A percentile compares a stretch with the other conserved stretches of the same genome.
Conservation (phyloP, 2,113 vertebrate genomes). For the Corythornis vintsioides region DNA sequence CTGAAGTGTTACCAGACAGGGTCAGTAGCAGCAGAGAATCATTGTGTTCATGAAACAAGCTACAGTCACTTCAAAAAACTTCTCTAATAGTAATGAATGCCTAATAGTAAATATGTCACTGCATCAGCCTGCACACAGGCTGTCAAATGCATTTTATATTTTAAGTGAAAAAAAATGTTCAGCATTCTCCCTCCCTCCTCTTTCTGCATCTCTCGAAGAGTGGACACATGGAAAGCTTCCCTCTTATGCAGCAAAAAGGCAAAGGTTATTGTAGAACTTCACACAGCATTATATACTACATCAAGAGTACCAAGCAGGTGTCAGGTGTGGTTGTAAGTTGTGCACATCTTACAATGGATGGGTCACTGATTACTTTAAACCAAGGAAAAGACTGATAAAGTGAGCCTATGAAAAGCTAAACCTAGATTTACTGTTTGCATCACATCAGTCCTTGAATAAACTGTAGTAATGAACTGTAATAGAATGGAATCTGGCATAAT, state of each 20-base stretch:
- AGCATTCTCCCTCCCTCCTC: neutral
- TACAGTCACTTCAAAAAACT: slow-evolving; percentile 8
- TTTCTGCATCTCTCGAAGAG: neutral
- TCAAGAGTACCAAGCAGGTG: neutral
- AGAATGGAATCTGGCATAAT: neutral
- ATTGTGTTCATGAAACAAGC: slow-evolving; percentile 11
- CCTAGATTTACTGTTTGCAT: neutral
- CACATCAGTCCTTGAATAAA: neutral
- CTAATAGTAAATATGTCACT: slow-evolving; percentile 22
- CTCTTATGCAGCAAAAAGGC: neutral
- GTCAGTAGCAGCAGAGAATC: slow-evolving; percentile 63
- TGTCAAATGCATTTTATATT: neutral
- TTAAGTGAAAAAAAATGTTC: neutral
- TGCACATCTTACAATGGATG: rapidly evolving
- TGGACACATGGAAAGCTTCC: neutral
- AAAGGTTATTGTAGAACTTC: neutral
- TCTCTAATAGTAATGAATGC: slow-evolving; percentile 1
- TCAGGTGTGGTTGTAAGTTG: neutral
- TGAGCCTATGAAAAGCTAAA: neutral
- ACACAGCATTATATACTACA: neutral
- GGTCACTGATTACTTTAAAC: neutral
- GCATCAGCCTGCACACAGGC: neutral
- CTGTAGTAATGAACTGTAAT: neutral
- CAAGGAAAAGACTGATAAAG: neutral
- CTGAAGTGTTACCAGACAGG: slow-evolving; percentile 60